phyloP scores from a whole-genome alignment of 2,113 vertebrate species.

The Scalopus aquaticus region DNA sequence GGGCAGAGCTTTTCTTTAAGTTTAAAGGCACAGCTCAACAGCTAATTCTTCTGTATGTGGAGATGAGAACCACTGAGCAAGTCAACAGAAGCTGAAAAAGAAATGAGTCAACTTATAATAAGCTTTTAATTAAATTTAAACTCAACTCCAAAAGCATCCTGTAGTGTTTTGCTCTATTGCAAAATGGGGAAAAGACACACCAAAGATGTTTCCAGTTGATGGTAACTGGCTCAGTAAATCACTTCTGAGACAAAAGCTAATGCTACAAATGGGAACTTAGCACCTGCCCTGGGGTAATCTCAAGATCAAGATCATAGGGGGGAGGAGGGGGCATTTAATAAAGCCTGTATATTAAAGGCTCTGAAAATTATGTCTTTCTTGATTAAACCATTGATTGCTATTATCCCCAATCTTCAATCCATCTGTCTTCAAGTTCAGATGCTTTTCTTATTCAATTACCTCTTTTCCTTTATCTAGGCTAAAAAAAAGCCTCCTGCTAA shows the following conservation, averaged over 20 bases:
- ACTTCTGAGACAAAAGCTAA: not conserved
- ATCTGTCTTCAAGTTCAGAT: not conserved
- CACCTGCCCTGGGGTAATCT: not conserved
- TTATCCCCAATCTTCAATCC: not conserved
- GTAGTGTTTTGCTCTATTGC: not conserved
- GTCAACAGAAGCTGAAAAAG: not conserved
- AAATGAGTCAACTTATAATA: not conserved
- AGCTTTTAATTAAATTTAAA: conserved; percentile 44
- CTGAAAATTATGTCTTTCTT: not conserved
- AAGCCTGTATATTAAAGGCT: not conserved
- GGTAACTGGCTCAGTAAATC: not conserved
- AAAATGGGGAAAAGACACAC: not conserved
- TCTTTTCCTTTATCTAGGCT: not conserved
- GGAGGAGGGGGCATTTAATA: not conserved
- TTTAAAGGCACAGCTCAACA: not conserved
- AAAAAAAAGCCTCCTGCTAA: conserved; percentile 2
- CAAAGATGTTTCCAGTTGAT: not conserved
- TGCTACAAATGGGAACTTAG: not conserved
- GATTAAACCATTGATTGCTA: conserved; percentile 14
- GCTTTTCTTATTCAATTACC: conserved; percentile 30
- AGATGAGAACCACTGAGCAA: conserved; percentile 15
- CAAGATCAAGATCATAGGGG: not conserved
- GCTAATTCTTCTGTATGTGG: not conserved
- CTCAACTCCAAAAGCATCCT: not conserved
- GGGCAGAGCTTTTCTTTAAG: not conserved